These are phyloP conservation scores for Pycnonotus jocosus DNA, from an alignment of 2,113 vertebrate genomes.

Conservation along the genomic window DNA sequence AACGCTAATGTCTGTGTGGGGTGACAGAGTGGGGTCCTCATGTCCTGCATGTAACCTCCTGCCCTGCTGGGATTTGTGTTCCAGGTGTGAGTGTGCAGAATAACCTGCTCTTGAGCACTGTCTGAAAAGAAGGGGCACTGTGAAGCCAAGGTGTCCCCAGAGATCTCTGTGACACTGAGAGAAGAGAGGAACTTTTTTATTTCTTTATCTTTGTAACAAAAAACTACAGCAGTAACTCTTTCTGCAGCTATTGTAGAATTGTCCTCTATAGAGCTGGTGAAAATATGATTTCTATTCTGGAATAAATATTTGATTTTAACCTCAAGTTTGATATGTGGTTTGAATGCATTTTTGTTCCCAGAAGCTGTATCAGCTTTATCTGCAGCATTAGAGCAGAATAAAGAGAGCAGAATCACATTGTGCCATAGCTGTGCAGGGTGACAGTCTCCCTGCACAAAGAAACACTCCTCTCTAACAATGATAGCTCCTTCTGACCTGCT, in stretches of 20 bases:
- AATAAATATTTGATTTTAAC: background rate
- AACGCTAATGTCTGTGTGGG: background rate
- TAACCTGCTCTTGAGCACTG: background rate
- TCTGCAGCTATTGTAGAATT: background rate
- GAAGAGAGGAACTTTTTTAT: background rate
- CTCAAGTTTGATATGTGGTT: background rate
- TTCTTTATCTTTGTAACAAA: background rate
- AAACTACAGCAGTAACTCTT: background rate
- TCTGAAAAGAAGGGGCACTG: background rate
- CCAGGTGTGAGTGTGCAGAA: background rate
- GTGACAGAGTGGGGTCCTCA: too few species aligned
- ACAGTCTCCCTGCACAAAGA: background rate
- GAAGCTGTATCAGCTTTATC: background rate
- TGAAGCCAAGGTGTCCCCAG: background rate
- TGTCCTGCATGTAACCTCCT: background rate
- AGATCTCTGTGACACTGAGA: background rate
- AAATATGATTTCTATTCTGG: background rate
- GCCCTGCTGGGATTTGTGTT: background rate
- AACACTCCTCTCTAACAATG: background rate
- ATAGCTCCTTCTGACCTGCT: background rate
- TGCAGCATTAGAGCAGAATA: background rate
- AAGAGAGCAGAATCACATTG: background rate
- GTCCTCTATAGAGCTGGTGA: background rate
- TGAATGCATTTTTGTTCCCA: background rate
- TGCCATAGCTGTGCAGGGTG: background rate